Percentiles rank a stretch among this genome's conserved stretches.
phyloP scores from a whole-genome alignment of 2,797 vertebrate genomes.

The Rhabdomys pumilio region DNA sequence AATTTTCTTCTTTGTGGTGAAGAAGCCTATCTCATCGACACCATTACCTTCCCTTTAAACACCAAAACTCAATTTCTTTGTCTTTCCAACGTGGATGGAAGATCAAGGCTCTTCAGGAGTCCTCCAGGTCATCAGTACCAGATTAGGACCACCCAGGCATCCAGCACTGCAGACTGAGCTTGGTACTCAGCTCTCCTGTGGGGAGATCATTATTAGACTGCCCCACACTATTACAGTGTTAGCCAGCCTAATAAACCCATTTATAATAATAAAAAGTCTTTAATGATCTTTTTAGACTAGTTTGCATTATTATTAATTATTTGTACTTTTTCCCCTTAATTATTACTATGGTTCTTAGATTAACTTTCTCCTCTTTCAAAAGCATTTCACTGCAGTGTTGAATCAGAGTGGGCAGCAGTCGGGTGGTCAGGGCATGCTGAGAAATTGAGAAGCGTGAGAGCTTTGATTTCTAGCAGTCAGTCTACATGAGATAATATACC shows the following conservation, averaged over 20 bases:
- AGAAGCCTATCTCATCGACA: not conserved
- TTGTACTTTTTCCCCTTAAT: not conserved
- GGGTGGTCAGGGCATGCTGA: not conserved
- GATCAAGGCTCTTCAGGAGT: not conserved
- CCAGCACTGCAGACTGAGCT: no score
- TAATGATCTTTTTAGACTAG: not conserved
- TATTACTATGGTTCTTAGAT: not conserved
- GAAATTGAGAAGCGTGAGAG: not conserved
- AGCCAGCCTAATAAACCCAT: not conserved
- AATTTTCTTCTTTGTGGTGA: not conserved
- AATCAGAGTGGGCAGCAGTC: not conserved
- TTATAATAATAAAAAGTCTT: not conserved
- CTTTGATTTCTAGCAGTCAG: not conserved
- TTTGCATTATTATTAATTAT: not conserved
- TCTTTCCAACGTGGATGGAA: not conserved
- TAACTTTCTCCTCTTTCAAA: conserved; percentile 12
- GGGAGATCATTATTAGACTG: not conserved
- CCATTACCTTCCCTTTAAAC: not conserved
- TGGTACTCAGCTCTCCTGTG: not conserved
- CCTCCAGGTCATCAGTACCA: not conserved
- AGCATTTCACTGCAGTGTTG: not conserved
- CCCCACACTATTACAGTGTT: not conserved
- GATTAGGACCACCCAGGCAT: no score
- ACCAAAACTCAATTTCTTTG: not conserved
- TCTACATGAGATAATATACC: not conserved